A percentile compares a stretch with the other conserved stretches of the same genome.
These are phyloP conservation scores for Palythoa caribaeorum DNA, from an alignment of 92 coral and sea anemone genomes.

Conservation along the genomic window DNA sequence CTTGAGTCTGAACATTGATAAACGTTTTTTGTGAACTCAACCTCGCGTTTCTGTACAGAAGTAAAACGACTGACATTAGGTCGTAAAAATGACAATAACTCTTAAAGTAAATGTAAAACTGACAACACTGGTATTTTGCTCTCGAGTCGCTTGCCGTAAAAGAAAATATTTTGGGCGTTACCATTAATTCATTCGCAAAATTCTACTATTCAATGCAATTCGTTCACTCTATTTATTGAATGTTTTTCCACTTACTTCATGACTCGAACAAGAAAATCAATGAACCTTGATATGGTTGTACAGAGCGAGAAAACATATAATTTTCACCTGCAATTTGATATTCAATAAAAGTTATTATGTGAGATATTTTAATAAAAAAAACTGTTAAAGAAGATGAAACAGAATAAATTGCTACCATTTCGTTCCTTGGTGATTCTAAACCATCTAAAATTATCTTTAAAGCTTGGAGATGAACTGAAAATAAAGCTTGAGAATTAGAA, in stretches of 20 bases:
- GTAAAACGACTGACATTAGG: conserved; percentile 18
- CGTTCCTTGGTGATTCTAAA: conserved; percentile 56
- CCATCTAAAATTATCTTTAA: conserved; percentile 61
- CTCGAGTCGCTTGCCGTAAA: neutral
- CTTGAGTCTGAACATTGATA: conserved; percentile 35
- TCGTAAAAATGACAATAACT: neutral
- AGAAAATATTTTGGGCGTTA: conserved; percentile 26
- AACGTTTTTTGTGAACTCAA: conserved; percentile 38
- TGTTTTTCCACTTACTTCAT: neutral
- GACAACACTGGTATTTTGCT: neutral
- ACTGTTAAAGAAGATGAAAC: neutral
- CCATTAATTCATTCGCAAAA: neutral
- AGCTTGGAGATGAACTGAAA: conserved; percentile 19
- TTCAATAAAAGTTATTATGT: conserved; percentile 19
- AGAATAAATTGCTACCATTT: neutral
- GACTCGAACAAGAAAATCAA: neutral
- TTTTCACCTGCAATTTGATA: conserved; percentile 28
- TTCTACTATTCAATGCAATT: neutral
- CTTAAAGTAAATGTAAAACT: neutral
- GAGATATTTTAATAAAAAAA: conserved; percentile 8
- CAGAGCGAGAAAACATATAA: conserved; percentile 23
- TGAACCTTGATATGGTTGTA: neutral
- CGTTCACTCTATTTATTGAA: neutral
- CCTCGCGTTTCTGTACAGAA: conserved; percentile 48
- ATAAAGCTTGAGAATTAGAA: conserved; percentile 2